phyloP scores from a whole-genome alignment of 2,888 invertebrate species.

The Teleiodes luculella region DNA sequence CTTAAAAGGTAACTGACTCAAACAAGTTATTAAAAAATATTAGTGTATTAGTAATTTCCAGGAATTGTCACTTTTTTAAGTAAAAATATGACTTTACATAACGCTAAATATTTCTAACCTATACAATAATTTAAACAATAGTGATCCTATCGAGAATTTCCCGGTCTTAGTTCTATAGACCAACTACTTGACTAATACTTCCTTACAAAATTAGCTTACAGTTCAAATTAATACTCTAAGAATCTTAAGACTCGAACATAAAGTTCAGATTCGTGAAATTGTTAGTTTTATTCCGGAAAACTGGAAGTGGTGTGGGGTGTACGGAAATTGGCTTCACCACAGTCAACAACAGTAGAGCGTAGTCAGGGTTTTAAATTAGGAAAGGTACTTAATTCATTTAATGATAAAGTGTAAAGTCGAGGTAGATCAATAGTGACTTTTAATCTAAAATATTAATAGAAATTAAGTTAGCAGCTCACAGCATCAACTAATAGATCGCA shows the following conservation, averaged over 20 bases:
- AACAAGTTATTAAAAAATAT: no score
- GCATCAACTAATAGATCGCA: no score
- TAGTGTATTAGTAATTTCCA: no score
- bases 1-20: neutral
- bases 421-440: no score
- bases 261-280: neutral
- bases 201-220: neutral
- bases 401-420: no score
- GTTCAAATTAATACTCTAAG: neutral
- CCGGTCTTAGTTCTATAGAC: neutral
- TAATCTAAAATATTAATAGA: no score
- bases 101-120: neutral
- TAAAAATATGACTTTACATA: no score
- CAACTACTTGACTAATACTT: neutral
- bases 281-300: neutral
- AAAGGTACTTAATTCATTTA: no score
- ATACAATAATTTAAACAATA: no score
- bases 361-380: neutral
- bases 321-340: neutral
- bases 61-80: no score
- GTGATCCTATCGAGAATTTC: no score
- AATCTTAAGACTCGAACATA: neutral
- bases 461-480: no score
- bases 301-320: neutral
- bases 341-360: neutral